Conservation (phyloP, 1,140 invertebrate species). For the Solen grandis region DNA sequence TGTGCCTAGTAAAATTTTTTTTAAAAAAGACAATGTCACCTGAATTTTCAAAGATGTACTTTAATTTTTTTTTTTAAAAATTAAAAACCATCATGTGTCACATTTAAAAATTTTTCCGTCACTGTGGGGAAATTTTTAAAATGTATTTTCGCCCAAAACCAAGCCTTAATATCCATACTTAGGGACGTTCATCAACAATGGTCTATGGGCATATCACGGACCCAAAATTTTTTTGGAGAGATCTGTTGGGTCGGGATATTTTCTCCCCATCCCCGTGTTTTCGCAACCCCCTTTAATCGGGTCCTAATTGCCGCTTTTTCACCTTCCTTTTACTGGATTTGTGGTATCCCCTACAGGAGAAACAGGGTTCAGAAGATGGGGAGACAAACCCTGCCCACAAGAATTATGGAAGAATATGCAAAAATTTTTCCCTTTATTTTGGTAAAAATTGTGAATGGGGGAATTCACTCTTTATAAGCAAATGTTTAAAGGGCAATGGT, state of each 20-base stretch:
- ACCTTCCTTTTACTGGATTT: constrained; percentile 74
- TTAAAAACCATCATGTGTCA: too few relatives aligned
- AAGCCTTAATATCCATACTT: too few relatives aligned
- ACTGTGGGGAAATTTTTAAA: too few relatives aligned
- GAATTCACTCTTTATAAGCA: too few relatives aligned
- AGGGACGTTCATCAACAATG: constrained; percentile 78
- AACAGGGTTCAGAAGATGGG: constrained; percentile 71
- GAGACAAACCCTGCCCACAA: constrained; percentile 72
- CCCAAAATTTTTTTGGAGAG: constrained; percentile 98
- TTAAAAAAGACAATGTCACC: too few relatives aligned
- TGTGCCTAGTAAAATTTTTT: too few relatives aligned
- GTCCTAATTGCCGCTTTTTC: constrained; percentile 76
- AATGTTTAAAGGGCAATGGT: too few relatives aligned
- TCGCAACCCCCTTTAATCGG: constrained; percentile 68
- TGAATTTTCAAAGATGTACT: too few relatives aligned
- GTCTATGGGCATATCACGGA: constrained; percentile 93
- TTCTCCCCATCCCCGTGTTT: constrained; percentile 77
- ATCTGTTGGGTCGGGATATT: constrained; percentile 97
- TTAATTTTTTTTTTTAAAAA: too few relatives aligned
- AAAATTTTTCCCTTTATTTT: constrained; percentile 74
- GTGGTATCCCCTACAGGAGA: constrained; percentile 78
- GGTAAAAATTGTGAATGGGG: too few relatives aligned
- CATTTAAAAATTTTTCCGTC: too few relatives aligned
- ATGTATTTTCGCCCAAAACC: too few relatives aligned
- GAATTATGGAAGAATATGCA: constrained; percentile 72